A percentile compares a stretch with the other conserved stretches of the same genome.
These are phyloP conservation scores for Timandra comae DNA, from an alignment of 2,888 invertebrate species.

Conservation along the genomic window DNA sequence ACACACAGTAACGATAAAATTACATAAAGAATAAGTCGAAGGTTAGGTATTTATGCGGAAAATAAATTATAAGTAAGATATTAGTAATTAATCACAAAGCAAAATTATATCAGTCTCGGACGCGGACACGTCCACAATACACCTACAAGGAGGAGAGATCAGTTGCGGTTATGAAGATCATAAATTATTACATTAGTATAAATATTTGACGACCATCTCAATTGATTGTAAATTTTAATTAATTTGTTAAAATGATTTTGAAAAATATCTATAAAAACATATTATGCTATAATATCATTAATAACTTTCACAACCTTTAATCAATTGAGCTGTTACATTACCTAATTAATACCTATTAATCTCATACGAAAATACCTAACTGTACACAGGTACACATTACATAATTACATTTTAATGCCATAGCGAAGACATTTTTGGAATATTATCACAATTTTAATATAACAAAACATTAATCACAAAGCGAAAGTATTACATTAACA, in stretches of 20 bases:
- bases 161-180: constrained; percentile 9
- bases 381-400: neutral
- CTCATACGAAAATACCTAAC: constrained; percentile 18
- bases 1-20: constrained; percentile 71
- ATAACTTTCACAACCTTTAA: constrained; percentile 14
- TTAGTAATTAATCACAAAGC: constrained; percentile 47
- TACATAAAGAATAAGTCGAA: constrained; percentile 49
- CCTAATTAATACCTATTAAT: constrained; percentile 20
- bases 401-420: too few relatives aligned
- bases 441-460: constrained; percentile 2
- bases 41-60: constrained; percentile 36
- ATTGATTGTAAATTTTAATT: constrained; percentile 28
- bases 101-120: constrained; percentile 57
- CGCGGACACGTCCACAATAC: constrained; percentile 31
- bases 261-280: neutral
- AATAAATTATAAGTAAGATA: constrained; percentile 56
- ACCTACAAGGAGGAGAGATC: constrained; percentile 63
- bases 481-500: too few relatives aligned
- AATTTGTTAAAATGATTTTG: too few relatives aligned
- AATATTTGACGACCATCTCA: constrained; percentile 35
- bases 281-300: neutral
- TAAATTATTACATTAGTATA: constrained; percentile 22
- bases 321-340: constrained; percentile 31
- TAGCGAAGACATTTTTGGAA: too few relatives aligned
- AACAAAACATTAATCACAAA: too few relatives aligned